Conservation (phyloP, 2,797 vertebrate species). For the Garrulus glandarius region DNA sequence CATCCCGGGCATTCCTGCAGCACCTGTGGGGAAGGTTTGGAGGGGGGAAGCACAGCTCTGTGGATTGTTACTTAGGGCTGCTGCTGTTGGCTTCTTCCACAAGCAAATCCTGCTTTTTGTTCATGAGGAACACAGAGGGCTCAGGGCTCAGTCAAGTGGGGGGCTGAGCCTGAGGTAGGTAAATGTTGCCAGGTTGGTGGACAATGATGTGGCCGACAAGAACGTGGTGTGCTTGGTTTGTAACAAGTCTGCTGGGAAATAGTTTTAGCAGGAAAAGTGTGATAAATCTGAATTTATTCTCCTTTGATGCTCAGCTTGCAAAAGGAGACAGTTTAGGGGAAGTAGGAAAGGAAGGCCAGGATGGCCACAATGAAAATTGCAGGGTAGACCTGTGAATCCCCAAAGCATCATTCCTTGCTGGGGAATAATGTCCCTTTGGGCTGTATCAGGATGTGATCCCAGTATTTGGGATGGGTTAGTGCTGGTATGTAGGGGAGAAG, state of each 20-base stretch:
- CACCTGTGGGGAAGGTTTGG: neutral
- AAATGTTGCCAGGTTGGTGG: neutral
- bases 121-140: neutral
- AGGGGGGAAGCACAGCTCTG: neutral
- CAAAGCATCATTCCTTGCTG: rapidly evolving
- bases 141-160: neutral
- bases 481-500: neutral
- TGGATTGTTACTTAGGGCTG: neutral
- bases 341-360: neutral
- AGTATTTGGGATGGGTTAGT: neutral
- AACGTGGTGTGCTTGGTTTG: neutral
- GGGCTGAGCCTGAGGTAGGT: neutral
- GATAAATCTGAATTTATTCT: slow-evolving; percentile 28
- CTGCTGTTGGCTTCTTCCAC: neutral
- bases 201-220: neutral
- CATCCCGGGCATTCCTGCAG: neutral
- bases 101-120: neutral
- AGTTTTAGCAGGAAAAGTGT: neutral
- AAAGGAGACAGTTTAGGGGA: neutral
- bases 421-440: neutral
- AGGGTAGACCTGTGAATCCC: neutral
- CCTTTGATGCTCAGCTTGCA: neutral
- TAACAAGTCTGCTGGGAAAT: neutral
- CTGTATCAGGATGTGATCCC: too few species aligned
- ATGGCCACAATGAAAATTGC: neutral